phyloP scores from a whole-genome alignment of 2,888 invertebrate genomes.

The Dione vanillae region DNA sequence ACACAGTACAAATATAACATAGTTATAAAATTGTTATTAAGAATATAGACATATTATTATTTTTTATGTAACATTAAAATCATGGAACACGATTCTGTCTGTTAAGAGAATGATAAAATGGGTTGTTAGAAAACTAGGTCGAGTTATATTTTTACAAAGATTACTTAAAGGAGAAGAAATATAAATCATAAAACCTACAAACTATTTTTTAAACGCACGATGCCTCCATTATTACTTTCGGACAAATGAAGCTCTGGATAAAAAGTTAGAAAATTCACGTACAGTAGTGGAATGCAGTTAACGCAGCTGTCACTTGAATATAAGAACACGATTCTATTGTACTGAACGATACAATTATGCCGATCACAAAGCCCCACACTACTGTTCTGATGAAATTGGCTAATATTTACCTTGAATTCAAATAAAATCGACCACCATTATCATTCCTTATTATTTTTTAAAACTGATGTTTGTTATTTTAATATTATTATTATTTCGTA shows the following conservation, averaged over 20 bases:
- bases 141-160: conserved; percentile 64
- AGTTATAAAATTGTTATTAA: conserved; percentile 30
- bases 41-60: conserved; percentile 37
- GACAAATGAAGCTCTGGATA: conserved; percentile 79
- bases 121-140: conserved; percentile 72
- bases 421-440: conserved; percentile 40
- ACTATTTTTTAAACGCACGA: conserved; percentile 46
- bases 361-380: conserved; percentile 63
- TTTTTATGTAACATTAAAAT: conserved; percentile 51
- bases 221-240: conserved; percentile 58
- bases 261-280: conserved; percentile 63
- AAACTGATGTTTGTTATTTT: conserved; percentile 47
- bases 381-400: conserved; percentile 56
- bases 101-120: conserved; percentile 65
- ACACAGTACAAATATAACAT: conserved; percentile 31
- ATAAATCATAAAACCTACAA: conserved; percentile 44
- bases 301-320: conserved; percentile 68
- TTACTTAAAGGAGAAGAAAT: conserved; percentile 60
- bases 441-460: conserved; percentile 46
- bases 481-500: conserved; percentile 47
- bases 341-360: conserved; percentile 51
- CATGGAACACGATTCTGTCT: conserved; percentile 56
- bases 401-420: conserved; percentile 51
- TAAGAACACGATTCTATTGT: conserved; percentile 53
- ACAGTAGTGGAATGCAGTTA: conserved; percentile 75